phyloP scores from a whole-genome alignment of 2,888 invertebrate species.

The Caenorhabditis sp. region DNA sequence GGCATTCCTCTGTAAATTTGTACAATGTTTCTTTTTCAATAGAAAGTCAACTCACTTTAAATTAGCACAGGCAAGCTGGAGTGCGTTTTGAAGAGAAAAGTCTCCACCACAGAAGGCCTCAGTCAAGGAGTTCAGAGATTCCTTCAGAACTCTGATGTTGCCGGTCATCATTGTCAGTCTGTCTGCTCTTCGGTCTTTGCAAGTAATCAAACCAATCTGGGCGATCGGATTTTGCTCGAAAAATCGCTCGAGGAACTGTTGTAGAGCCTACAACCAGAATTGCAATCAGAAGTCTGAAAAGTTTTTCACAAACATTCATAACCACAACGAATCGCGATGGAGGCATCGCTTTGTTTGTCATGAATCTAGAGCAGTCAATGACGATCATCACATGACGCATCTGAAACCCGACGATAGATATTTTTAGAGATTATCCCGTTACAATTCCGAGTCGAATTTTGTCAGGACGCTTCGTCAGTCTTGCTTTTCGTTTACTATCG shows the following conservation, averaged over 20 bases:
- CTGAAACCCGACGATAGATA: conserved; percentile 85
- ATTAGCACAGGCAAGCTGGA: conserved; percentile 92
- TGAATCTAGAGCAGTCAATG: conserved; percentile 94
- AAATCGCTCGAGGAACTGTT: conserved; percentile 95
- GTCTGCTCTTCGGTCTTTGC: conserved; percentile 95
- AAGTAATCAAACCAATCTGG: conserved; percentile 93
- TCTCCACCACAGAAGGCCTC: conserved; percentile 91
- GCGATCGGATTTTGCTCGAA: conserved; percentile 99
- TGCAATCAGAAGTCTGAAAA: too few relatives aligned
- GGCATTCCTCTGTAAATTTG: conserved; percentile 88
- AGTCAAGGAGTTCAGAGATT: conserved; percentile 84
- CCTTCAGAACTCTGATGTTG: conserved; percentile 83
- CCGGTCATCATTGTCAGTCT: conserved; percentile 94
- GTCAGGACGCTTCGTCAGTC: conserved; percentile 84
- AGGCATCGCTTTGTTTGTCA: conserved; percentile 95
- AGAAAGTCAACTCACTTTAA: conserved; percentile 86
- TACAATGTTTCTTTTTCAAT: conserved; percentile 20
- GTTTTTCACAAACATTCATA: conserved; percentile 69
- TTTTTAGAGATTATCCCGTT: conserved; percentile 26
- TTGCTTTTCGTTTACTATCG: conserved; percentile 88
- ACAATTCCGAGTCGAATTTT: conserved; percentile 93
- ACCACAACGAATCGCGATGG: conserved; percentile 87
- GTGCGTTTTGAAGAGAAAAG: conserved; percentile 95
- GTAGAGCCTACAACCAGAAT: conserved; percentile 86
- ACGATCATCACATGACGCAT: conserved; percentile 96